phyloP scores from a whole-genome alignment of 2,888 invertebrate species.

The Drosophila rellima region DNA sequence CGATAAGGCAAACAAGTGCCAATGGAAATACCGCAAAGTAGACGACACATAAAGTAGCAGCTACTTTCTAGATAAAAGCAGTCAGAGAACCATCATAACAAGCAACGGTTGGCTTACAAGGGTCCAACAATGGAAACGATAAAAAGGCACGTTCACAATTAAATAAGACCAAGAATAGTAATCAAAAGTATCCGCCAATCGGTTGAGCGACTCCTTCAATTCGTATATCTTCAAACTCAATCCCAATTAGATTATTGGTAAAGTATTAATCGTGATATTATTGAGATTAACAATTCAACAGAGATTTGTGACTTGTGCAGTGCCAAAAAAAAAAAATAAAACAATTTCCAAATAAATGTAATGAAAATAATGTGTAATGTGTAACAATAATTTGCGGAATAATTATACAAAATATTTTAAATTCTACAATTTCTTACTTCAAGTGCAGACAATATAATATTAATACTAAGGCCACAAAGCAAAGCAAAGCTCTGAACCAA shows the following conservation, averaged over 20 bases:
- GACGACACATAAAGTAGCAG: constrained; percentile 23
- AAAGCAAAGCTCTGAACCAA: neutral
- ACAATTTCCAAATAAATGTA: neutral
- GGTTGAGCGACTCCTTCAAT: neutral
- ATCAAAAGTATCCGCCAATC: neutral
- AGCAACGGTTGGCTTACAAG: neutral
- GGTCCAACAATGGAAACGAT: constrained; percentile 36
- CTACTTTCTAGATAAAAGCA: constrained; percentile 24
- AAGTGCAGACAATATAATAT: constrained; percentile 1
- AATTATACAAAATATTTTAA: constrained; percentile 2
- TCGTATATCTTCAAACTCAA: neutral
- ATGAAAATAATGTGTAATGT: neutral
- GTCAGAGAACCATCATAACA: constrained; percentile 9
- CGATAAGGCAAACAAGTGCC: constrained; percentile 41
- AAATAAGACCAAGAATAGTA: constrained; percentile 4
- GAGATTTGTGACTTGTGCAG: neutral
- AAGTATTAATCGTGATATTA: neutral
- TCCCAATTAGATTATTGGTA: neutral
- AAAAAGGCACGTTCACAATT: constrained; percentile 49
- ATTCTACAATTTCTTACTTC: constrained; percentile 2
- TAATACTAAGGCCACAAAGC: constrained; percentile 10
- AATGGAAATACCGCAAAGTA: constrained; percentile 39
- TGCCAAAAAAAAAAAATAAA: neutral
- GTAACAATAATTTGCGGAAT: constrained; percentile 3
- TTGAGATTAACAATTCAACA: neutral